These are phyloP conservation scores for Eupithecia pulchellata DNA, from an alignment of 2,888 invertebrate genomes.

Conservation along the genomic window DNA sequence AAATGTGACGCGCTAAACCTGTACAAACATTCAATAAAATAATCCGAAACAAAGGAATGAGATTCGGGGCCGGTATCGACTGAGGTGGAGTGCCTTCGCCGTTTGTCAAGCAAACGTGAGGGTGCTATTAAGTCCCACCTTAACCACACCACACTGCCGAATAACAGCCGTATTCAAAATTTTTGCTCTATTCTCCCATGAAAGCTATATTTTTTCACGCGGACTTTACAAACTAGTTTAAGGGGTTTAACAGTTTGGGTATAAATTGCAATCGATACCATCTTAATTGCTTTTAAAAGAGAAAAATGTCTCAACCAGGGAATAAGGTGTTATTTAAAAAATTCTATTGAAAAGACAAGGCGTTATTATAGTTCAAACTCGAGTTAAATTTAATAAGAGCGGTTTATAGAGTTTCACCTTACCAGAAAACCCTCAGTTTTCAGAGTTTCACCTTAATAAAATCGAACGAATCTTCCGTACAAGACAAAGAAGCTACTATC, in stretches of 20 bases:
- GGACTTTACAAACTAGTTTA: conserved; percentile 8
- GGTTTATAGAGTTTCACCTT: conserved; percentile 8
- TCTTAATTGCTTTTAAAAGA: conserved; percentile 8
- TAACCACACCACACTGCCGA: conserved; percentile 1
- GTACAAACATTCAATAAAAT: conserved; percentile 46
- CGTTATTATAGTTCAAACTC: neutral
- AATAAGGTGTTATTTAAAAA: neutral
- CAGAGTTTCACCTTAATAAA: conserved; percentile 59
- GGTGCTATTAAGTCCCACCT: conserved; percentile 64
- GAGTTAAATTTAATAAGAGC: neutral
- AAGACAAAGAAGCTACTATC: conserved; percentile 82
- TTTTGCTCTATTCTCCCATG: conserved; percentile 7
- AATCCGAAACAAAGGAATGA: conserved; percentile 47
- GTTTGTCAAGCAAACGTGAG: conserved; percentile 78
- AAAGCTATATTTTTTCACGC: neutral
- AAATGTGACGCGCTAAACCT: conserved; percentile 43
- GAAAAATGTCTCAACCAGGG: neutral
- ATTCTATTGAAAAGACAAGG: neutral
- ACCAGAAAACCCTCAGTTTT: too few species aligned
- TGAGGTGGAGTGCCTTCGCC: conserved; percentile 53
- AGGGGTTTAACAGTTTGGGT: neutral
- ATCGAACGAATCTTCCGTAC: conserved; percentile 76
- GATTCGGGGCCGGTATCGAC: conserved; percentile 45
- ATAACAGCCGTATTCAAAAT: neutral
- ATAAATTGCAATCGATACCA: conserved; percentile 12